Conservation (phyloP, 2,113 vertebrate genomes). For the Suricata suricatta region DNA sequence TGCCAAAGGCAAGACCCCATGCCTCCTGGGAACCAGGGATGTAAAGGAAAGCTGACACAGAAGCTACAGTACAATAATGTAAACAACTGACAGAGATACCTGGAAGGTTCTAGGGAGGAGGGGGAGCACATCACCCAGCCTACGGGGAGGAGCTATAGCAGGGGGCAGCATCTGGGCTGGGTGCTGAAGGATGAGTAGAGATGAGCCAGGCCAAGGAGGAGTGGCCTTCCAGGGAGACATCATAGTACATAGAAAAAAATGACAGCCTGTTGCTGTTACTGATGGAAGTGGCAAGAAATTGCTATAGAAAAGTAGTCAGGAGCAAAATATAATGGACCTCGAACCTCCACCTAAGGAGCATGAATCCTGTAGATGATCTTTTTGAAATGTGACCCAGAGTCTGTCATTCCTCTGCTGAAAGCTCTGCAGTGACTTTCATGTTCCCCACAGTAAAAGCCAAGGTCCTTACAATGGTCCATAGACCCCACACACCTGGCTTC, state of each 20-base stretch:
- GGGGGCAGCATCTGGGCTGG: background rate
- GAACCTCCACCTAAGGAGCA: background rate
- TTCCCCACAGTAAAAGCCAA: background rate
- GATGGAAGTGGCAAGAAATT: background rate
- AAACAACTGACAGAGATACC: background rate
- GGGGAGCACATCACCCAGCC: background rate
- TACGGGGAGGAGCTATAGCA: no score
- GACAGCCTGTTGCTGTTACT: background rate
- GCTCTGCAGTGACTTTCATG: background rate
- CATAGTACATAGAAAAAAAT: background rate
- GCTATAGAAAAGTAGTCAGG: background rate
- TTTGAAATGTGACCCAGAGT: background rate
- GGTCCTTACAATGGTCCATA: background rate
- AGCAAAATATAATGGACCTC: background rate
- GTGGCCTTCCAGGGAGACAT: background rate
- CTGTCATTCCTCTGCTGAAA: background rate
- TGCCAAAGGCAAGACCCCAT: background rate
- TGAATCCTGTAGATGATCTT: background rate
- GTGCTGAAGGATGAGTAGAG: background rate
- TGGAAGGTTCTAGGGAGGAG: background rate
- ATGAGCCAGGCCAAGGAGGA: background rate
- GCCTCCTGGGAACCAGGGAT: background rate
- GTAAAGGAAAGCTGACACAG: background rate
- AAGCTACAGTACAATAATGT: background rate
- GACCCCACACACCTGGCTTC: background rate